A percentile compares a stretch with the other conserved stretches of the same genome.
phyloP scores from a whole-genome alignment of 2,888 invertebrate genomes.

The Cetonia aurata region DNA sequence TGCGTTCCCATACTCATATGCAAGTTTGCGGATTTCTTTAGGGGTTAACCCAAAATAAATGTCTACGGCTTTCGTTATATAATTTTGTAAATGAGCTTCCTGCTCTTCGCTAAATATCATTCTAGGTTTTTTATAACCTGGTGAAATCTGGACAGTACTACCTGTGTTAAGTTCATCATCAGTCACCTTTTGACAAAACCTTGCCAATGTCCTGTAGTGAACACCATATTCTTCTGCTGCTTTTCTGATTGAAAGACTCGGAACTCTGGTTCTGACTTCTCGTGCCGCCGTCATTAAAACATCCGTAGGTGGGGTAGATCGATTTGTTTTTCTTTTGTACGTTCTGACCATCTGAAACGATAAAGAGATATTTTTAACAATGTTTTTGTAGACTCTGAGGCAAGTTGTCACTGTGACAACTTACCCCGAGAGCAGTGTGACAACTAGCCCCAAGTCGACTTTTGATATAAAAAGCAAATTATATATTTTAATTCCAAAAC shows the following conservation, averaged over 20 bases:
- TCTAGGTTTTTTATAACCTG: conserved; percentile 26
- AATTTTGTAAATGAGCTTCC: background rate
- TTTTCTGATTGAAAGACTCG: conserved; percentile 14
- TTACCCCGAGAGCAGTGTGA: no score
- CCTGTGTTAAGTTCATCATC: no score
- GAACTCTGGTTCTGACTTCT: conserved; percentile 1
- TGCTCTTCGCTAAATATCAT: conserved; percentile 2
- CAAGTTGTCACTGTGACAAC: background rate
- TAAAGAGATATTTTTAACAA: background rate
- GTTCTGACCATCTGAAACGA: conserved; percentile 27
- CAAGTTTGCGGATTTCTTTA: no score
- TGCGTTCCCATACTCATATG: no score
- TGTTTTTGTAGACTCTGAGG: background rate
- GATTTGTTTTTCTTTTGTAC: conserved; percentile 32
- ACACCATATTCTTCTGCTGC: conserved; percentile 24
- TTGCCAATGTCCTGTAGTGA: conserved; percentile 4
- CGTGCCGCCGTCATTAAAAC: conserved; percentile 18
- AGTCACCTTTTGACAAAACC: conserved; percentile 21
- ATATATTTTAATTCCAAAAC: no score
- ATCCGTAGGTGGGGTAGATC: background rate
- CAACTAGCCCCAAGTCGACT: background rate
- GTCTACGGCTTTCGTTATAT: background rate
- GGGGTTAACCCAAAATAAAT: conserved; percentile 18
- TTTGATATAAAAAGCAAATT: no score
- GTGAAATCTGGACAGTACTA: conserved; percentile 10